A percentile compares a stretch with the other conserved stretches of the same genome.
Evolutionary conservation across 1,140 invertebrate species (phyloP).

Genomic region (Lepidurus couesii): DNA sequence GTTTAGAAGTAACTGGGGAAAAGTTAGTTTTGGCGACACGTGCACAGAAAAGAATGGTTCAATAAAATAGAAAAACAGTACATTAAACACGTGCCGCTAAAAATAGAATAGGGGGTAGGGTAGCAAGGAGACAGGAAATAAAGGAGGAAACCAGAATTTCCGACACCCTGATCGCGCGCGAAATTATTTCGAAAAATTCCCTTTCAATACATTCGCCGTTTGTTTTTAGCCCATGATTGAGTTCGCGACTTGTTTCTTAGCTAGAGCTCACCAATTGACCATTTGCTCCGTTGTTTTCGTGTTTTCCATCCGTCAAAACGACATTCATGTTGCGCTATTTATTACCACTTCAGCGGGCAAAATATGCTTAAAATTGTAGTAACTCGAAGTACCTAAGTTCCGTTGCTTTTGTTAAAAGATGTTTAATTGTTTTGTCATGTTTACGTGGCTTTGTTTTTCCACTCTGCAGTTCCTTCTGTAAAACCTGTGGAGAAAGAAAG

Average conservation of each 20-base stretch:
- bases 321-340: not conserved
- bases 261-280: not conserved
- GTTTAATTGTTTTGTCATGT: not conserved
- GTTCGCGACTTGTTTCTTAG: not conserved
- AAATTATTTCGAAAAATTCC: too few relatives aligned
- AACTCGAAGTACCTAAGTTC: not conserved
- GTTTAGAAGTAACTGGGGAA: too few relatives aligned
- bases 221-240: not conserved
- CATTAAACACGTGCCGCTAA: too few relatives aligned
- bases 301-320: not conserved
- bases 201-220: too few relatives aligned
- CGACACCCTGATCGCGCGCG: too few relatives aligned
- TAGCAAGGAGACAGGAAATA: too few relatives aligned
- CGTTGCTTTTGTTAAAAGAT: not conserved
- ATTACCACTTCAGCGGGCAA: not conserved
- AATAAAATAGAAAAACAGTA: too few relatives aligned
- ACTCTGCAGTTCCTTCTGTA: not conserved
- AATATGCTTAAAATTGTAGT: not conserved
- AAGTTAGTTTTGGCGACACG: too few relatives aligned
- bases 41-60: too few relatives aligned
- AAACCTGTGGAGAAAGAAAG: constrained; percentile 19
- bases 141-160: too few relatives aligned
- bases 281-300: constrained; percentile 18
- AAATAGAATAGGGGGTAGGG: too few relatives aligned
- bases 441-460: constrained; percentile 11